Evolutionary conservation across 35 echinoderm and acorn worm species (phyloP).

Genomic region (Ophioderma brevispina): DNA sequence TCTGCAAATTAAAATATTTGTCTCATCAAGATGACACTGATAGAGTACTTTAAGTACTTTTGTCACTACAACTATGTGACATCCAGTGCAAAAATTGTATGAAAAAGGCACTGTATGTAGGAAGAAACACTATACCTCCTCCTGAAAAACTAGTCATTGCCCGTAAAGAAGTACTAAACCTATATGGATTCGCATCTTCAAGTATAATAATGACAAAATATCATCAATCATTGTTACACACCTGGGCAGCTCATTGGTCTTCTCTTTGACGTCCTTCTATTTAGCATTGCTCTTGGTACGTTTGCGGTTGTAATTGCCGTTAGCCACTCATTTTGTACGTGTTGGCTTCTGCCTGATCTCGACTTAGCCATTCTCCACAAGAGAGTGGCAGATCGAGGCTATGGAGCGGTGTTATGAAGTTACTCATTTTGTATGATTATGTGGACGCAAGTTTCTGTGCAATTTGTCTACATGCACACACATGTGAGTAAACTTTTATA

Average conservation of each 20-base stretch:
- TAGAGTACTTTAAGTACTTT: too few relatives aligned
- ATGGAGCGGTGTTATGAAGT: constrained; percentile 77
- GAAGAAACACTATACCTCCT: too few relatives aligned
- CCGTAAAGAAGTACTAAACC: not conserved
- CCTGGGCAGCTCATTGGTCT: constrained; percentile 73
- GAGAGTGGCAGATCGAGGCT: constrained; percentile 82
- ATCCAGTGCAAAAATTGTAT: too few relatives aligned
- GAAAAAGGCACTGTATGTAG: too few relatives aligned
- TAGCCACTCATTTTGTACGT: constrained; percentile 93
- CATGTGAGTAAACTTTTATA: too few relatives aligned
- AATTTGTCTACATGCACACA: too few relatives aligned
- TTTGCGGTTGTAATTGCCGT: constrained; percentile 27
- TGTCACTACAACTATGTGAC: too few relatives aligned
- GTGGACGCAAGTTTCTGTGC: too few relatives aligned
- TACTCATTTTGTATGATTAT: constrained; percentile 96
- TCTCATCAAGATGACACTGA: too few relatives aligned
- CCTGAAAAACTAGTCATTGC: not conserved
- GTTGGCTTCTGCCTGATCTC: constrained; percentile 86
- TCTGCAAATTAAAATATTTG: too few relatives aligned
- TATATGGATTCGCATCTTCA: not conserved
- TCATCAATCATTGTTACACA: not conserved
- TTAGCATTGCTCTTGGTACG: constrained; percentile 53
- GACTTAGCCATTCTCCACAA: constrained; percentile 85
- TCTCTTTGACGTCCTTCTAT: constrained; percentile 14
- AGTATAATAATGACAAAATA: not conserved